These are phyloP conservation scores for Siniperca obscura DNA, from an alignment of 2,797 vertebrate genomes.

Conservation along the genomic window DNA sequence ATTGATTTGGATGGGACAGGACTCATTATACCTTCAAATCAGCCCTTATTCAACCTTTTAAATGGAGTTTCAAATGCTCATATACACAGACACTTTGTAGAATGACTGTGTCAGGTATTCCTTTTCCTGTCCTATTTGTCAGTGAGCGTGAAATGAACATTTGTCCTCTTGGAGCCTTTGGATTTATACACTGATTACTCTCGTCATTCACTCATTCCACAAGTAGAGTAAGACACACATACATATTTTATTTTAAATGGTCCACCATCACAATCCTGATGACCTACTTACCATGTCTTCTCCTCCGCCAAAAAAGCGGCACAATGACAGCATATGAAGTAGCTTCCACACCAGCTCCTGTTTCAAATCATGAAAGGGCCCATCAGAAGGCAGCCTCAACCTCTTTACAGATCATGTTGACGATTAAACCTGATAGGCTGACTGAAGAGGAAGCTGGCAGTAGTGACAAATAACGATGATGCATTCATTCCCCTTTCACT, in stretches of 20 bases:
- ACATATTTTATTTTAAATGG: slow-evolving; percentile 48
- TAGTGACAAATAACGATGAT: slow-evolving; percentile 73
- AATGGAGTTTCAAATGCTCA: slow-evolving; percentile 14
- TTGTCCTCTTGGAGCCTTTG: slow-evolving; percentile 33
- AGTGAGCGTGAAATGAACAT: slow-evolving; percentile 25
- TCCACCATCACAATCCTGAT: slow-evolving; percentile 46
- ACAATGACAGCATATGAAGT: slow-evolving; percentile 62
- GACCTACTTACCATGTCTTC: slow-evolving; percentile 63
- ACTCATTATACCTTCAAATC: slow-evolving; percentile 24
- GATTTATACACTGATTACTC: slow-evolving; percentile 34
- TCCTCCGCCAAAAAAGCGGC: slow-evolving; percentile 49
- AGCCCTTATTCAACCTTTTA: slow-evolving; percentile 16
- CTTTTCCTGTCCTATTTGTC: slow-evolving; percentile 20
- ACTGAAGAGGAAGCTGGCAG: slow-evolving; percentile 64
- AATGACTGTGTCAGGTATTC: slow-evolving; percentile 7
- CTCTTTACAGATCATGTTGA: slow-evolving; percentile 71
- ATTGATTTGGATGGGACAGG: background rate
- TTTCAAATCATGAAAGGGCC: slow-evolving; percentile 67
- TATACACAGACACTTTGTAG: background rate
- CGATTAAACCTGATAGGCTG: slow-evolving; percentile 75
- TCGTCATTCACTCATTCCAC: slow-evolving; percentile 27
- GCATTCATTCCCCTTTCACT: slow-evolving; percentile 69
- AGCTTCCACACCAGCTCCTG: slow-evolving; percentile 53
- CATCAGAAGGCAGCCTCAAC: slow-evolving; percentile 52
- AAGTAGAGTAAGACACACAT: slow-evolving; percentile 32